phyloP scores from a whole-genome alignment of 2,888 invertebrate genomes.

The Acrocyrtus sp. region DNA sequence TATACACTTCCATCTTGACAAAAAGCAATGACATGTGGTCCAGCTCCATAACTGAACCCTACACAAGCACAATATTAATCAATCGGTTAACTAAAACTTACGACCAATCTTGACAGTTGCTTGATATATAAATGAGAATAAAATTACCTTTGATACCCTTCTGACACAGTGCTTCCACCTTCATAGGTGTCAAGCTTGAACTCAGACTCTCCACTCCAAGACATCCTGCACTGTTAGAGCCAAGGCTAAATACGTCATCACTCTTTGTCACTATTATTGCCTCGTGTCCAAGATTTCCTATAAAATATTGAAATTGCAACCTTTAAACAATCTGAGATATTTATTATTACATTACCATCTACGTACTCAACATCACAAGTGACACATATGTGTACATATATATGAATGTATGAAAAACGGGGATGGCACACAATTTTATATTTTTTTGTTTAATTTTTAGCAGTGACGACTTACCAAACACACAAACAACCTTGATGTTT shows the following conservation, averaged over 20 bases:
- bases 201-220: constrained; percentile 70
- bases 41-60: constrained; percentile 71
- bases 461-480: constrained; percentile 68
- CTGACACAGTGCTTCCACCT: constrained; percentile 69
- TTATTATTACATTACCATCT: background rate
- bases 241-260: constrained; percentile 71
- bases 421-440: too few species aligned
- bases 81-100: constrained; percentile 21
- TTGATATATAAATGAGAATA: background rate
- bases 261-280: constrained; percentile 71
- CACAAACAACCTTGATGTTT: constrained; percentile 69
- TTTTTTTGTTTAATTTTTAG: background rate
- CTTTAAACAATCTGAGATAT: background rate
- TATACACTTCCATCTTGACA: constrained; percentile 71
- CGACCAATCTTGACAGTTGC: background rate
- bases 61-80: too few species aligned
- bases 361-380: background rate
- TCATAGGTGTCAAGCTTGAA: constrained; percentile 69
- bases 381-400: background rate
- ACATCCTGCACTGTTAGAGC: constrained; percentile 71
- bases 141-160: constrained; percentile 68
- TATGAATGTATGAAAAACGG: too few species aligned
- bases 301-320: constrained; percentile 20
- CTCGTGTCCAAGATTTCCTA: constrained; percentile 71
- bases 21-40: constrained; percentile 72